phyloP scores from a whole-genome alignment of 2,113 vertebrate genomes.

The Toxotes chatareus region DNA sequence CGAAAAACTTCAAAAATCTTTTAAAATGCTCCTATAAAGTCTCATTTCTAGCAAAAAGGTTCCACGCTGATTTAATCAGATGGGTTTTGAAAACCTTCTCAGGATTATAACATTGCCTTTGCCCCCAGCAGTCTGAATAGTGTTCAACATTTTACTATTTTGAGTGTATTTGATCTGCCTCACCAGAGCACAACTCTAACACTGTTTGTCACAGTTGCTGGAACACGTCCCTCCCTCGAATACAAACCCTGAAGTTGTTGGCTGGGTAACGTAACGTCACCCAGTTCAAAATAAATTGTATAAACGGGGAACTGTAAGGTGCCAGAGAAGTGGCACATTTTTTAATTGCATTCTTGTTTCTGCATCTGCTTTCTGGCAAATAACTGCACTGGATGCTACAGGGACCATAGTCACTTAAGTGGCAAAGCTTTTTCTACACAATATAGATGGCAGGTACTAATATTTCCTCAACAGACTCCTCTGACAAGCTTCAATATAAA shows the following conservation, averaged over 20 bases:
- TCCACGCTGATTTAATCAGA: background rate
- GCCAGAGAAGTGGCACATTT: background rate
- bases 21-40: background rate
- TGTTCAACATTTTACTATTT: background rate
- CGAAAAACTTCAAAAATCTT: background rate
- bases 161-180: background rate
- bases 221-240: background rate
- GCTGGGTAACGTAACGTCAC: background rate
- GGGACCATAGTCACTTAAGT: too few relatives aligned
- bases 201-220: conserved; percentile 5
- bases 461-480: too few relatives aligned
- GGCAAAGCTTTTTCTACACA: too few relatives aligned
- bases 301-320: background rate
- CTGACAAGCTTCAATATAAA: too few relatives aligned
- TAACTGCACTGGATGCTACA: background rate
- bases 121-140: background rate
- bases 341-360: background rate
- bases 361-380: background rate
- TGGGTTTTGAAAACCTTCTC: background rate
- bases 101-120: background rate
- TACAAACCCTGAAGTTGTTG: background rate
- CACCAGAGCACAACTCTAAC: background rate
- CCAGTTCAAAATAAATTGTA: background rate
- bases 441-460: too few relatives aligned
- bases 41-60: background rate